Evolutionary conservation across 2,797 vertebrate species (phyloP), one percentile per base, ranked within the genome.

Genomic region (Phalloptychus januarius): DNA sequence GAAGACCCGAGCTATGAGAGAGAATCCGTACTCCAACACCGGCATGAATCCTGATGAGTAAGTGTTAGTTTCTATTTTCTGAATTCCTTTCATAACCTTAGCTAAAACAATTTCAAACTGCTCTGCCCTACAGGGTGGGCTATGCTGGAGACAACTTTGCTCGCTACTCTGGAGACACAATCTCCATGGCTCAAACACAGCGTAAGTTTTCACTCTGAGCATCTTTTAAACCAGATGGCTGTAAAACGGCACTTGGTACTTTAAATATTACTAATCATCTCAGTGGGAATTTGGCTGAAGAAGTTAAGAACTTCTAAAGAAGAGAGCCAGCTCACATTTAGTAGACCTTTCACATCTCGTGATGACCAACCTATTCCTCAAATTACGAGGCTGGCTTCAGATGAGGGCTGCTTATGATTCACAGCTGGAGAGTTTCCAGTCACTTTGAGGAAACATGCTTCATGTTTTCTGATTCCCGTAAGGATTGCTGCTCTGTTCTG

Each of bases 1-100:
- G 76, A 99, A 99, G 95, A 99, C 98, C 1, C 97, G 98, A 94
- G 97, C 98, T 1, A 99, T 99, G 98, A 97, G 98, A 81, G 98
- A 99, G 90, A 99, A 99, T 87, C 98, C 98, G 0, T 99, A 99
- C 83, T 94, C 96, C 82, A 99, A 98, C 90, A 97, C 97, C 13
- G 98, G 98, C 88, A 98, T 97, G 94, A 98, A 97, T 91, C 96
- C 98, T 76, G 98, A 99, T 4, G 98, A 99, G 98, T 99, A 95
- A 88, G 98, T 96, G 56, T 13, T 2, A 65, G 63, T 69, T 6
- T 20, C 2, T 56, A 0, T 18, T 31, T 65, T 44, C 52, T 15
- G 15, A 16, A 18, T 7, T 16, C 1, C 7, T 65, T 1, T 77
- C 4, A 13, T 4, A 44, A n/a, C 1, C 3, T 73, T 33, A 44